phyloP scores from a whole-genome alignment of 2,797 vertebrate species.

The Cercopithecus hamlyni region DNA sequence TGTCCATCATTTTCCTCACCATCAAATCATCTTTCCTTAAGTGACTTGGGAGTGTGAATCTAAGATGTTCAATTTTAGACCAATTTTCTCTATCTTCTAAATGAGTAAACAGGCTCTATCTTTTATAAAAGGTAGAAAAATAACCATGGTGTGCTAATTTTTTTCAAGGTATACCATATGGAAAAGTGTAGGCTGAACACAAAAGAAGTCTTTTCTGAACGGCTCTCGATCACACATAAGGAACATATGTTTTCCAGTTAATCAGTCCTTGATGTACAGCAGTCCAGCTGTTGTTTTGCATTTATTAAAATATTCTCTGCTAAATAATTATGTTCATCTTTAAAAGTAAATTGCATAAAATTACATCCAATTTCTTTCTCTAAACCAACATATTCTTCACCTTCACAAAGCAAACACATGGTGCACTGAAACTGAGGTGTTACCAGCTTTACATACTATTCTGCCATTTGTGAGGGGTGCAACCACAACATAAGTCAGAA shows the following conservation, averaged over 20 bases:
- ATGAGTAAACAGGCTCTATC: not conserved
- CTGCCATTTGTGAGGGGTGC: not conserved
- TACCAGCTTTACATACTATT: not conserved
- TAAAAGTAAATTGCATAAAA: constrained; percentile 58
- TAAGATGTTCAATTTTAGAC: not conserved
- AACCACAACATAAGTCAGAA: not conserved
- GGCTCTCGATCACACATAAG: not conserved
- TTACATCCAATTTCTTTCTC: constrained; percentile 57
- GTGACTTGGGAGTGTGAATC: constrained; percentile 50
- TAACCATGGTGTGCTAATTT: not conserved
- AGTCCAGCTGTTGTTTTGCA: constrained; percentile 38
- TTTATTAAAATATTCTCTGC: constrained; percentile 62
- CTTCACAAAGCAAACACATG: not conserved
- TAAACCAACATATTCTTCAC: constrained; percentile 61
- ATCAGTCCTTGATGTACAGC: not conserved
- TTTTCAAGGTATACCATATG: not conserved
- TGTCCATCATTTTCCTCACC: not conserved
- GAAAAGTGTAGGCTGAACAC: not conserved
- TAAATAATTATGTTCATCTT: constrained; percentile 42
- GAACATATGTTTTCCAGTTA: not conserved
- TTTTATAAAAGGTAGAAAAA: constrained; percentile 46
- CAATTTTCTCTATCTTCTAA: constrained; percentile 22
- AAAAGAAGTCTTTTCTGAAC: not conserved
- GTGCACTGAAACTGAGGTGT: not conserved
- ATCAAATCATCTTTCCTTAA: constrained; percentile 2